Evolutionary conservation across 2,113 vertebrate species (phyloP).

Genomic region (Todiramphus saurophagus): DNA sequence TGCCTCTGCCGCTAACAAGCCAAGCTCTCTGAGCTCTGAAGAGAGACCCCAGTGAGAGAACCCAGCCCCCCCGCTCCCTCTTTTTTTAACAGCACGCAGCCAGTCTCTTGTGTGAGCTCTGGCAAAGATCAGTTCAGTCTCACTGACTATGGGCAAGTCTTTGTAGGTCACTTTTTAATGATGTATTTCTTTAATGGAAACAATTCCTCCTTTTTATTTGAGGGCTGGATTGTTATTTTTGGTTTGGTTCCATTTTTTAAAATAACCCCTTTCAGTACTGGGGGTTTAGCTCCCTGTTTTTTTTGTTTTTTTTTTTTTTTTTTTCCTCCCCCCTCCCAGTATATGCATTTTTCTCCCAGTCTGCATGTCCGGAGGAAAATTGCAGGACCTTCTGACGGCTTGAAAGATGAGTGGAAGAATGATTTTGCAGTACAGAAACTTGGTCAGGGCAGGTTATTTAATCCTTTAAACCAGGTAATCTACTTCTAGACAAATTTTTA

Average conservation of each 20-base stretch:
- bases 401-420: background rate
- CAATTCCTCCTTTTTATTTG: slow-evolving; percentile 29
- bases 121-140: slow-evolving; percentile 53
- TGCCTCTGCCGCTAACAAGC: slow-evolving; percentile 26
- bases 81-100: slow-evolving; percentile 41
- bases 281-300: background rate
- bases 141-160: slow-evolving; percentile 29
- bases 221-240: slow-evolving; percentile 22
- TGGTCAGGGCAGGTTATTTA: background rate
- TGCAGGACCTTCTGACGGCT: background rate
- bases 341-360: background rate
- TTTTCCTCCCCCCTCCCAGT: background rate
- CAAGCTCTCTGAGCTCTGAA: slow-evolving; percentile 40
- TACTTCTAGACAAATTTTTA: slow-evolving; percentile 18
- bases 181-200: slow-evolving; percentile 38
- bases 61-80: background rate
- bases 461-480: background rate
- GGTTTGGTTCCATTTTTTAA: slow-evolving; percentile 22
- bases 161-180: slow-evolving; percentile 68
- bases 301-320: background rate
- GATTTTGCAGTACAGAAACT: slow-evolving; percentile 17
- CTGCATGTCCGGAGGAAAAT: background rate
- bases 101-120: slow-evolving; percentile 59
- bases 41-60: slow-evolving; percentile 49
- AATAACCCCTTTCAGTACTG: slow-evolving; percentile 1